A percentile compares a stretch with the other conserved stretches of the same genome.
phyloP scores from a whole-genome alignment of 2,888 invertebrate species.

The Monoplex corrugatus region DNA sequence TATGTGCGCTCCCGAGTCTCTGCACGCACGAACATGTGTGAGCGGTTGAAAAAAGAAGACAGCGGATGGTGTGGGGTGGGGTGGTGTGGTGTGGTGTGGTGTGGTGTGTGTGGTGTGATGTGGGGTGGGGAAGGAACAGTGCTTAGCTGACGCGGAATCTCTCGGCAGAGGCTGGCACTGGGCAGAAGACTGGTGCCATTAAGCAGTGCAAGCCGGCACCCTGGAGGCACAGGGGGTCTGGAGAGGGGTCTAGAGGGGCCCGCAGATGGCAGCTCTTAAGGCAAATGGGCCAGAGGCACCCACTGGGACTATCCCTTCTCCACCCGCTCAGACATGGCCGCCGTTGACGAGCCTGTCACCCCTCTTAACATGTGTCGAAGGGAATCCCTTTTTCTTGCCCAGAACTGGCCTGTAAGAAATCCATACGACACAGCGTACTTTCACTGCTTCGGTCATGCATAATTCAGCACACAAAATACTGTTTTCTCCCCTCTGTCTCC shows the following conservation, averaged over 20 bases:
- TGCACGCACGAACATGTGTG: too few species aligned
- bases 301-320: slow-evolving; percentile 42
- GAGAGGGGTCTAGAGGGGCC: not conserved
- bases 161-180: not conserved
- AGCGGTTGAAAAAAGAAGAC: not conserved
- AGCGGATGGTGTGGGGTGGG: not conserved
- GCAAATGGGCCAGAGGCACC: slow-evolving; percentile 29
- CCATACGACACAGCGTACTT: slow-evolving; percentile 35
- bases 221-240: slow-evolving; percentile 21
- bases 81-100: not conserved
- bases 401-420: not conserved
- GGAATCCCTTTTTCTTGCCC: not conserved
- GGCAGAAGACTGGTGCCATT: slow-evolving; percentile 16
- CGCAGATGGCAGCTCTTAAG: slow-evolving; percentile 40
- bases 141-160: not conserved
- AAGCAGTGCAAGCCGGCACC: slow-evolving; percentile 18
- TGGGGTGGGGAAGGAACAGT: not conserved
- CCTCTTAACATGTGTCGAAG: slow-evolving; percentile 12
- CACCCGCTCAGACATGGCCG: slow-evolving; percentile 20
- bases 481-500: not conserved
- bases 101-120: not conserved
- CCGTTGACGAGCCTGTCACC: slow-evolving; percentile 34
- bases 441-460: slow-evolving; percentile 34
- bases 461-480: slow-evolving; percentile 35
- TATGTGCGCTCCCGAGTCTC: too few species aligned